Conservation (phyloP, 2,113 vertebrate genomes). For the Larimichthys polyactis region DNA sequence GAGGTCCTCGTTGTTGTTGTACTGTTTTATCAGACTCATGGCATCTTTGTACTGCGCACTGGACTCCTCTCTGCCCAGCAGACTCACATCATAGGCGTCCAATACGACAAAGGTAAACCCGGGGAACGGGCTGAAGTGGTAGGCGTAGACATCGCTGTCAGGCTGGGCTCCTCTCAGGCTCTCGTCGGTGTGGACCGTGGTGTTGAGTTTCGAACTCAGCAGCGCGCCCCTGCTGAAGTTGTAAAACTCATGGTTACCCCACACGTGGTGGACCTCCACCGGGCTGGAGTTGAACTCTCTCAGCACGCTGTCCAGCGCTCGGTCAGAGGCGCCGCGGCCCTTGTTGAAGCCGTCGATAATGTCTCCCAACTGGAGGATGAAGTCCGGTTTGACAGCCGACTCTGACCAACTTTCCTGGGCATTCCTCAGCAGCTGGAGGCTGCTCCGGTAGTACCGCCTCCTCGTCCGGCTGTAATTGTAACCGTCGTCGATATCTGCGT, state of each 20-base stretch:
- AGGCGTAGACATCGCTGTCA: conserved; percentile 84
- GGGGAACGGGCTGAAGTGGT: conserved; percentile 87
- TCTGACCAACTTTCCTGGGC: conserved; percentile 85
- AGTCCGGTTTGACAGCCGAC: conserved; percentile 74
- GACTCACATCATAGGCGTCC: conserved; percentile 91
- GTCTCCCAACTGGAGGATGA: conserved; percentile 94
- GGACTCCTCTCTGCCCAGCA: conserved; percentile 86
- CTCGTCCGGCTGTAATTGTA: conserved; percentile 81
- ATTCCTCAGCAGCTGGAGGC: conserved; percentile 82
- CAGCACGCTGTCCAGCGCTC: conserved; percentile 85
- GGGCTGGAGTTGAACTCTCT: conserved; percentile 76
- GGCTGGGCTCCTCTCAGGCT: neutral
- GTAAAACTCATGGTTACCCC: conserved; percentile 98
- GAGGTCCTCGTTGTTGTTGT: conserved; percentile 90
- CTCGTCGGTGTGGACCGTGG: conserved; percentile 43
- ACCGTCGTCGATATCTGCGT: conserved; percentile 91
- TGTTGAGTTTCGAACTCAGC: conserved; percentile 84
- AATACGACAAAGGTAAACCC: conserved; percentile 89
- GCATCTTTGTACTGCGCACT: conserved; percentile 82
- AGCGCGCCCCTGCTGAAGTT: conserved; percentile 91
- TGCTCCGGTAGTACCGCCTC: conserved; percentile 89
- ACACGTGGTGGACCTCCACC: conserved; percentile 88
- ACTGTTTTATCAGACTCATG: conserved; percentile 82
- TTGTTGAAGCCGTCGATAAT: conserved; percentile 93
- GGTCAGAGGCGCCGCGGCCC: conserved; percentile 74